Evolutionary conservation across 2,113 vertebrate genomes (phyloP), one percentile per base, ranked within the genome.

Genomic region (Oreochromis spilurus): DNA sequence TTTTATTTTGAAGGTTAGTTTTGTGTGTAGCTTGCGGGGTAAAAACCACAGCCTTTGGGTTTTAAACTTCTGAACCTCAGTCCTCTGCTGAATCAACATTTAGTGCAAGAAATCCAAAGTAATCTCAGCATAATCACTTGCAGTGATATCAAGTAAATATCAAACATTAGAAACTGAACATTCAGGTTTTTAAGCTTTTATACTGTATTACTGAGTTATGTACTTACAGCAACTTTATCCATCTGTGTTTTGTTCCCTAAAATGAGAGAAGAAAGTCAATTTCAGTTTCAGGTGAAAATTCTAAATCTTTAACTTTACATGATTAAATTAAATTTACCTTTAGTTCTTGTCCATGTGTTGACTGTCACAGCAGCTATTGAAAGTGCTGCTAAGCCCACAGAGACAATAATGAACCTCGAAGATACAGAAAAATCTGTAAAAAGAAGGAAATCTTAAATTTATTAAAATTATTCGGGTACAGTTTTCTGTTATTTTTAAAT

Each of bases 381-480:
- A 62, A 62, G 58, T 12, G 58, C 9, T 62, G 58, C 31, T 62
- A 62, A 62, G 31, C 31, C 58, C 31, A n/a, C 58, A 62, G 17
- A 62, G 58, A 62, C 31, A 36, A 62, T 62, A n/a, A 62, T 36
- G 58, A 36, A 62, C 58, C 58, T 62, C 4, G 3, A 70, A 43
- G 65, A 43, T 24, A 2, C 7, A 70, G 65, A 70, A 43, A 70
- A 70, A 70, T 67, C 62, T 67, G 62, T 67, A 21, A 38, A 38
- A 67, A 67, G 34, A 62, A 62, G 36, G 0, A 62, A 62, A 62
- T 0, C 17, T 0, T 62, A 3, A 4, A 62, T 36, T 62, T 62
- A 62, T 62, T 62, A 62, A 36, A 62, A n/a, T 36, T n/a, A 36
- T 62, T 62, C 36, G 58, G 31, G 17, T 3, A 36, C 58, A 62